Evolutionary conservation across 1,140 invertebrate genomes (phyloP), one percentile per base, ranked within the genome.

Genomic region (Ooceraea biroi): DNA sequence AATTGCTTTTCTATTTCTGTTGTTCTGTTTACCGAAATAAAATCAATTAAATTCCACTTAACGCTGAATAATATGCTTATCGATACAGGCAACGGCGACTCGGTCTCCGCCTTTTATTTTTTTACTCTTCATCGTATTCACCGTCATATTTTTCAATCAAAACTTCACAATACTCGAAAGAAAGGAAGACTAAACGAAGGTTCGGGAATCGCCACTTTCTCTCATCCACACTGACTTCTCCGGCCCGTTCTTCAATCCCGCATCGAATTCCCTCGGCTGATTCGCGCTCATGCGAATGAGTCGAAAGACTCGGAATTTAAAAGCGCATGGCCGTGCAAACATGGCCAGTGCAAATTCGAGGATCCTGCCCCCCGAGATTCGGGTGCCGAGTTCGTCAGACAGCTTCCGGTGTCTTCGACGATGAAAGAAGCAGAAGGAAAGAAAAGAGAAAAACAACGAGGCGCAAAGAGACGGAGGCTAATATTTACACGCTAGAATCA

Each of bases 401-500:
- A 68, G 17, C 72, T 50, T 46, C n/a, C 19, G 19, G 25, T 68
- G 80, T 74, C 66, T 14, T 22, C 27, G 27, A 36, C 30, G 41
- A 36, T 5, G 27, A 50, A 19, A 12, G 30, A 68, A 8, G 12
- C 25, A 48, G 17, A 10, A 14, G 25, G 7, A 83, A 1, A 46
- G 17, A 83, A 14, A 52, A 41, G 48, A 76, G 7, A 52, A 44
- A 63, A 36, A 30, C 22, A 76, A 14, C 44, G 25, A 72, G 36
- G 12, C 50, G 74, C 50, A 65, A 80, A 41, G 71, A 66, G 61
- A 44, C 19, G 25, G 72, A 50, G 46, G 22, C 69, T 58, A 88
- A 88, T 84, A 87, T 82, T 87, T 85, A 82, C 71, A 46, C 19
- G 73, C 8, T 17, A 52, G 65, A 87, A 77, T 87, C 80, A 83